Percentiles rank a stretch among this genome's conserved stretches.
These are phyloP conservation scores for Ericerus pela DNA, from an alignment of 1,140 invertebrate species.

Conservation along the genomic window DNA sequence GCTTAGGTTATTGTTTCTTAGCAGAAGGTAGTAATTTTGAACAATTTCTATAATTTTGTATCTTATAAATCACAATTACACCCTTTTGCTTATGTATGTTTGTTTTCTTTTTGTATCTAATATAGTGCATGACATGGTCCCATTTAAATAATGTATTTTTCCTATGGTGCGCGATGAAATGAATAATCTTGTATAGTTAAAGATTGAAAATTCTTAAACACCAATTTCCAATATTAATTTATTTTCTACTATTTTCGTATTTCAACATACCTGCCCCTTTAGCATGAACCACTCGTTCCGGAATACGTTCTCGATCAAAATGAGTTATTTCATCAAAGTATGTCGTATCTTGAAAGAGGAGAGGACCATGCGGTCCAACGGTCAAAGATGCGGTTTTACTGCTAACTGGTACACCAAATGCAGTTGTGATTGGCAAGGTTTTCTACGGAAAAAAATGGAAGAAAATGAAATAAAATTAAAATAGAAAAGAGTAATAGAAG, in stretches of 20 bases:
- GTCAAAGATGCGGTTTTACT: conserved; percentile 64
- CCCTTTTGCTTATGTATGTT: no score
- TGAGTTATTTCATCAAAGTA: conserved; percentile 80
- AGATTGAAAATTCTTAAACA: neutral
- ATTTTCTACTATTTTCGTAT: neutral
- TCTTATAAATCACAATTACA: no score
- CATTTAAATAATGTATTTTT: no score
- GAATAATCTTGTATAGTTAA: neutral
- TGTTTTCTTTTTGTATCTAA: no score
- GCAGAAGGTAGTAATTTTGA: no score
- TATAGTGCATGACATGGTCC: no score
- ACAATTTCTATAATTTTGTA: no score
- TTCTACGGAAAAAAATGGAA: no score
- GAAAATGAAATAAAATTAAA: no score
- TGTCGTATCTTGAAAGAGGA: conserved; percentile 71
- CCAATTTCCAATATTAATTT: neutral
- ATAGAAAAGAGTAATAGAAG: no score
- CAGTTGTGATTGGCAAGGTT: conserved; percentile 8
- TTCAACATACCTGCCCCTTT: conserved; percentile 68
- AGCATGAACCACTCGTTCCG: conserved; percentile 93
- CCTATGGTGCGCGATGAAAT: neutral
- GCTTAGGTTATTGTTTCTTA: no score
- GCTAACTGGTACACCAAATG: conserved; percentile 56
- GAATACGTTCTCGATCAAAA: conserved; percentile 83
- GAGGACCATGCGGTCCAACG: conserved; percentile 72